Percentiles rank a stretch among this genome's conserved stretches.
Conservation (phyloP, 2,113 vertebrate species). For the Abramis brama region DNA sequence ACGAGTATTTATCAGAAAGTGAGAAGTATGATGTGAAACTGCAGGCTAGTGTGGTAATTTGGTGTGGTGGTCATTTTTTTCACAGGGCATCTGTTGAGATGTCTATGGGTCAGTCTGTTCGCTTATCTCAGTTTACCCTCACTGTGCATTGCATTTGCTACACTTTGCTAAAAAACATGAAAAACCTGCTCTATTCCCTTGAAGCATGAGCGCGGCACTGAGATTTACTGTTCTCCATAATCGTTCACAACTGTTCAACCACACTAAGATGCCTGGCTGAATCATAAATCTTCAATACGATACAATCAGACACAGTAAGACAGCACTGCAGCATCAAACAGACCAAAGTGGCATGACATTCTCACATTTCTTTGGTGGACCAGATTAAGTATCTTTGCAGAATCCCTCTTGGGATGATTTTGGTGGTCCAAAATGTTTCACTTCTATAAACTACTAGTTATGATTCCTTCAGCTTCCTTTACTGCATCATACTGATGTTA, state of each 20-base stretch:
- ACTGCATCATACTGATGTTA: not conserved
- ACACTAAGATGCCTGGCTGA: slow-evolving; percentile 23
- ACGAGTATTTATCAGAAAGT: not conserved
- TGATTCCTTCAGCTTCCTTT: not conserved
- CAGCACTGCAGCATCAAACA: slow-evolving; percentile 30
- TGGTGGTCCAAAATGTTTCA: not conserved
- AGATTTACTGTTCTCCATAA: slow-evolving; percentile 45
- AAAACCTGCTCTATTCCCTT: slow-evolving; percentile 20
- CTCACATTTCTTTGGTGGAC: slow-evolving; percentile 37
- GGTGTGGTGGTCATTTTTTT: not conserved
- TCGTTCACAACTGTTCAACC: slow-evolving; percentile 53
- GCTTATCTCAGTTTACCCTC: slow-evolving; percentile 25
- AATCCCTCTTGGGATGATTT: slow-evolving; percentile 26
- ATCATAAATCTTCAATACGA: slow-evolving; percentile 47
- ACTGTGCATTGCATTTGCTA: slow-evolving; percentile 23
- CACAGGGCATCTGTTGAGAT: slow-evolving; percentile 20
- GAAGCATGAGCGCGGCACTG: not conserved
- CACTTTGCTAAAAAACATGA: slow-evolving; percentile 33
- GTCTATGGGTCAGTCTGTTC: slow-evolving; percentile 20
- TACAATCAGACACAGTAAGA: slow-evolving; percentile 26
- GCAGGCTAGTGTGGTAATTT: not conserved
- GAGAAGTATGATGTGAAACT: slow-evolving; percentile 6
- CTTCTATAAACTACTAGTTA: not conserved
- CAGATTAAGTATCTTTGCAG: slow-evolving; percentile 1
- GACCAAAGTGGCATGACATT: slow-evolving; percentile 26